Percentiles rank a stretch among this genome's conserved stretches.
phyloP scores from a whole-genome alignment of 2,113 vertebrate genomes.

The Serilophus lunatus region DNA sequence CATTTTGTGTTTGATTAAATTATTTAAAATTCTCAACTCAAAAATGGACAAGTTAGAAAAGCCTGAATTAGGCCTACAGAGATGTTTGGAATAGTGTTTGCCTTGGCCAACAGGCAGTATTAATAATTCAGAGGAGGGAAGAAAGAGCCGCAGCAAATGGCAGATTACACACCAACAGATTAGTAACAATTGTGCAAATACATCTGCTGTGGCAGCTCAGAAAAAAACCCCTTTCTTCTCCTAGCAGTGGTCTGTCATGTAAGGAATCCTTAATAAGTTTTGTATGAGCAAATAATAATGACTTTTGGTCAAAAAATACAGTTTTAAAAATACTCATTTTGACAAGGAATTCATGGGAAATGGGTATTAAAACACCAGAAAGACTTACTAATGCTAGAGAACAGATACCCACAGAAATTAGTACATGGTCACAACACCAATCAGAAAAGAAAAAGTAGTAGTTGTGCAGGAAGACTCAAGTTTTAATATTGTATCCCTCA shows the following conservation, averaged over 20 bases:
- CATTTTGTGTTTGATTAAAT: not conserved
- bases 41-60: not conserved
- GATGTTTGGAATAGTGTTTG: not conserved
- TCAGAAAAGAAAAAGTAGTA: not conserved
- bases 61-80: not conserved
- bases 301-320: not conserved
- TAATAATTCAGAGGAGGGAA: not conserved
- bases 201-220: constrained; percentile 26
- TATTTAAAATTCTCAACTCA: not conserved
- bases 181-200: constrained; percentile 31
- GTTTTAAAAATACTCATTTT: not conserved
- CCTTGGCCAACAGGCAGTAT: not conserved
- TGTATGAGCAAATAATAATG: constrained; percentile 10
- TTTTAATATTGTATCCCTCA: not conserved
- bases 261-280: constrained; percentile 12
- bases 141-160: not conserved
- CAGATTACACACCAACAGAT: not conserved
- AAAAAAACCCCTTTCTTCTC: not conserved
- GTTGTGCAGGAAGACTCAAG: not conserved
- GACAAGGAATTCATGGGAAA: constrained; percentile 20
- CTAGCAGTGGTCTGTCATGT: constrained; percentile 12
- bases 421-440: not conserved
- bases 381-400: not conserved
- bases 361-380: constrained; percentile 6
- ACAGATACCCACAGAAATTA: not conserved